Conservation (phyloP, 2,888 invertebrate genomes). For the Caenorhabditis afra region DNA sequence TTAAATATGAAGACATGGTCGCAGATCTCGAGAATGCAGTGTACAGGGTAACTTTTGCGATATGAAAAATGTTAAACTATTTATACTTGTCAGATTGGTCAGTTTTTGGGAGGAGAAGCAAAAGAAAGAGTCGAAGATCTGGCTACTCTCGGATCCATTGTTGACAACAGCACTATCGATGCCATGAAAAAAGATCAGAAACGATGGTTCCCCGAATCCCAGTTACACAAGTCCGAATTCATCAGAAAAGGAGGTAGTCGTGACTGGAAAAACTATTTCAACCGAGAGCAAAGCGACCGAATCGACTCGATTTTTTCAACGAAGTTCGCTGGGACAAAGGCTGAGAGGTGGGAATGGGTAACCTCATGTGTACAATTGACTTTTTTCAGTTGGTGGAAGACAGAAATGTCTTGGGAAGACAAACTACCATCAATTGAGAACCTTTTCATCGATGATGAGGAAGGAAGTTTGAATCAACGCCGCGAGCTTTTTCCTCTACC, state of each 20-base stretch:
- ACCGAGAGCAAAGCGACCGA: conserved; percentile 74
- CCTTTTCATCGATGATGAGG: conserved; percentile 45
- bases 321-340: conserved; percentile 62
- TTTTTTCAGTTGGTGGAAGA: conserved; percentile 66
- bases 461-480: conserved; percentile 36
- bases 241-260: conserved; percentile 78
- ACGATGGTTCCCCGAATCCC: conserved; percentile 77
- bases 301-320: conserved; percentile 69
- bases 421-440: conserved; percentile 41
- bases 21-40: conserved; percentile 70
- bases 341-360: conserved; percentile 42
- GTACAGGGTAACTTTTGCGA: conserved; percentile 53
- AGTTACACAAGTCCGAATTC: conserved; percentile 73
- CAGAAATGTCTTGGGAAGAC: conserved; percentile 79
- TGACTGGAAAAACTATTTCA: conserved; percentile 80
- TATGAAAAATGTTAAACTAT: background rate
- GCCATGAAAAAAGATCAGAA: conserved; percentile 79
- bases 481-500: conserved; percentile 51
- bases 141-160: conserved; percentile 66
- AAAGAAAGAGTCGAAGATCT: conserved; percentile 68
- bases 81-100: conserved; percentile 67
- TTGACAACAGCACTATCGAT: conserved; percentile 73
- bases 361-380: background rate
- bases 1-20: conserved; percentile 78
- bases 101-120: conserved; percentile 76